Conservation (phyloP, 2,888 invertebrate genomes). For the Digitonthophagus gazella region DNA sequence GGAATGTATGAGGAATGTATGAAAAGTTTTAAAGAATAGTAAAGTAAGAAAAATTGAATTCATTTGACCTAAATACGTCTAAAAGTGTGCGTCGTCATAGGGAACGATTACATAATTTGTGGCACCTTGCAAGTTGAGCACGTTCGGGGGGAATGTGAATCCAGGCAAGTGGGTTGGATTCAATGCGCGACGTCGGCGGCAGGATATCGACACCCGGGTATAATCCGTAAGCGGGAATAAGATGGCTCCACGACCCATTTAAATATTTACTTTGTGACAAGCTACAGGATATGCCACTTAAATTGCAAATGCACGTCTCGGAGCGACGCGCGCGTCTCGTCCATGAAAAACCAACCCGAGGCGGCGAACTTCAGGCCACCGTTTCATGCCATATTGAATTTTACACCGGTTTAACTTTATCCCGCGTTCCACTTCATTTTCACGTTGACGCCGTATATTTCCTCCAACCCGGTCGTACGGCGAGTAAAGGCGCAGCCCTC, state of each 20-base stretch:
- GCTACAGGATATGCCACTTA: conserved; percentile 20
- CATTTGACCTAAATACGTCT: not conserved
- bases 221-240: conserved; percentile 11
- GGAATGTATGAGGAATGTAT: too few species aligned
- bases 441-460: not conserved
- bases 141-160: not conserved
- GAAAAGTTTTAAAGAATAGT: not conserved
- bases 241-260: conserved; percentile 15
- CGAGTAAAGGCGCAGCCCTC: not conserved
- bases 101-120: not conserved
- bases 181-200: not conserved
- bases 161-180: not conserved
- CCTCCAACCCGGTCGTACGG: not conserved
- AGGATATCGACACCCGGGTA: conserved; percentile 7
- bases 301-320: conserved; percentile 24
- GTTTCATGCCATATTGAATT: conserved; percentile 22
- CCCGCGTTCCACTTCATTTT: conserved; percentile 1
- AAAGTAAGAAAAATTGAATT: not conserved
- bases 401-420: conserved; percentile 25
- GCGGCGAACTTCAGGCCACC: not conserved
- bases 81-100: not conserved
- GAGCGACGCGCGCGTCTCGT: not conserved
- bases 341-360: conserved; percentile 15
- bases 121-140: not conserved
- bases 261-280: conserved; percentile 25